A percentile compares a stretch with the other conserved stretches of the same genome.
Conservation (phyloP, 2,888 invertebrate species). For the Ophioninae sp. region DNA sequence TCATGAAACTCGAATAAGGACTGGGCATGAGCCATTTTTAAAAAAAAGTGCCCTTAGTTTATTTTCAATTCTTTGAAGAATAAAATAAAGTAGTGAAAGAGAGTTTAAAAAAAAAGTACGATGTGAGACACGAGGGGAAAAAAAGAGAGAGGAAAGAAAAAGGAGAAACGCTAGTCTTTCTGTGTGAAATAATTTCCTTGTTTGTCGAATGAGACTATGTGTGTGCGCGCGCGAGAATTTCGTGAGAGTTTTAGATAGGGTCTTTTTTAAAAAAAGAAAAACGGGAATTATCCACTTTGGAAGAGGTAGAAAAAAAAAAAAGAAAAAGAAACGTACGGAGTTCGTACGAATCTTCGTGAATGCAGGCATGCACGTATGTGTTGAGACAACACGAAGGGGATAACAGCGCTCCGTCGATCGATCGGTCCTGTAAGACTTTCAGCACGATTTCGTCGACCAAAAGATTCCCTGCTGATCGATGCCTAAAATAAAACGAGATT, state of each 20-base stretch:
- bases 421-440: constrained; percentile 5
- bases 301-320: constrained; percentile 25
- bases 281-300: constrained; percentile 58
- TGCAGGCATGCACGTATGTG: constrained; percentile 21
- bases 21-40: constrained; percentile 79
- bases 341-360: constrained; percentile 3
- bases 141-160: constrained; percentile 69
- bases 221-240: constrained; percentile 24
- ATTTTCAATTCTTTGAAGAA: constrained; percentile 76
- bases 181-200: constrained; percentile 74
- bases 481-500: constrained; percentile 47
- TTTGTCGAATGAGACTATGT: constrained; percentile 42
- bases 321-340: constrained; percentile 15
- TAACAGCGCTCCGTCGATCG: constrained; percentile 19
- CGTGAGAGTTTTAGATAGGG: constrained; percentile 76
- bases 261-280: constrained; percentile 64
- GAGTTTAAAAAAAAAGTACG: constrained; percentile 71
- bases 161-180: constrained; percentile 78
- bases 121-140: not conserved
- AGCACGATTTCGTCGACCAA: constrained; percentile 5
- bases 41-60: constrained; percentile 79
- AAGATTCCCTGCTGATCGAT: constrained; percentile 39
- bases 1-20: constrained; percentile 80
- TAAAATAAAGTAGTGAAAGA: constrained; percentile 66
- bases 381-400: constrained; percentile 36